Evolutionary conservation across 1,140 invertebrate genomes (phyloP).

Genomic region (Ceratosolen solmsi): DNA sequence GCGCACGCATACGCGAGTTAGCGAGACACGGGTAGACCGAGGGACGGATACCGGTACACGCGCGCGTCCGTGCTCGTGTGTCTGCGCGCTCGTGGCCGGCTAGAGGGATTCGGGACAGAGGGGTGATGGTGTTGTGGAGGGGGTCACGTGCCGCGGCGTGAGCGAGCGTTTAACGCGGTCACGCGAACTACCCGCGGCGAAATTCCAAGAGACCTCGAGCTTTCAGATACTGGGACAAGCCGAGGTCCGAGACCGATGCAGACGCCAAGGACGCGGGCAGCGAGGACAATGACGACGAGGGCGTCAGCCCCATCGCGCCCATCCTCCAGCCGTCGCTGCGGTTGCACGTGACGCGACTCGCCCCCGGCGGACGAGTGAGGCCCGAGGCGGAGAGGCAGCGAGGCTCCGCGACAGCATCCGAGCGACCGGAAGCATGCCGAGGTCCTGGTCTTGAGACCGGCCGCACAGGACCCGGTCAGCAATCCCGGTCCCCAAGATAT

Average conservation of each 20-base stretch:
- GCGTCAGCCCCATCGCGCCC: neutral
- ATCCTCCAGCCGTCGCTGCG: neutral
- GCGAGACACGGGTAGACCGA: too few relatives aligned
- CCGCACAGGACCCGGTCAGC: too few relatives aligned
- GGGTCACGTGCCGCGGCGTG: too few relatives aligned
- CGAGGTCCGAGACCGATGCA: neutral
- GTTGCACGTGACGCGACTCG: conserved; percentile 29
- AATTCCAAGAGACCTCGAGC: neutral
- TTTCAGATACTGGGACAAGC: neutral
- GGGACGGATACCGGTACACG: too few relatives aligned
- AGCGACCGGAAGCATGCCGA: neutral
- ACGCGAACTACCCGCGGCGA: too few relatives aligned
- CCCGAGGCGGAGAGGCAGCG: neutral
- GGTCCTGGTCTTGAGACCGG: neutral
- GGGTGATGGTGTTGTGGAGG: too few relatives aligned
- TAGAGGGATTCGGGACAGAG: neutral
- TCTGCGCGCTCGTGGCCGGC: neutral
- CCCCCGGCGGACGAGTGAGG: neutral
- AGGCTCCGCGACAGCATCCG: too few relatives aligned
- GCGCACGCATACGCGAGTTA: too few relatives aligned
- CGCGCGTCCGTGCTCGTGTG: too few relatives aligned
- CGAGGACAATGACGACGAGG: neutral
- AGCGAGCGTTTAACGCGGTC: too few relatives aligned
- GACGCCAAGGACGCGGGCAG: neutral
- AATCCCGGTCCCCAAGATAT: conserved; percentile 52